Conservation (phyloP, 2,888 invertebrate genomes). For the Drosophila lacicola region DNA sequence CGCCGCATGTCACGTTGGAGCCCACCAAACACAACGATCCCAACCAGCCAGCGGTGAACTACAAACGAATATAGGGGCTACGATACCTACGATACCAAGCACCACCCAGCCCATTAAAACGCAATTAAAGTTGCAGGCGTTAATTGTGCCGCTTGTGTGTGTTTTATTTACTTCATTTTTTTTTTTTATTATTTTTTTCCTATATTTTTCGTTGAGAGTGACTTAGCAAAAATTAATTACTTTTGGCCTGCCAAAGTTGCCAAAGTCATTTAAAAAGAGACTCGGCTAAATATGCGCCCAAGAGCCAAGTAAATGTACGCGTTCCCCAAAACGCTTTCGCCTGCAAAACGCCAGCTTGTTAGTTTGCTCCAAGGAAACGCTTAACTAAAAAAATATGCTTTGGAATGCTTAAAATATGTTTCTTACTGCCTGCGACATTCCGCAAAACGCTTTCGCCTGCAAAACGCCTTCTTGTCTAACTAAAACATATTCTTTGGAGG, state of each 20-base stretch:
- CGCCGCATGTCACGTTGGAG: constrained; percentile 67
- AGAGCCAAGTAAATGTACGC: background rate
- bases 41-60: constrained; percentile 7
- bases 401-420: no score
- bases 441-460: no score
- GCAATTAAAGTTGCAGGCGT: constrained; percentile 73
- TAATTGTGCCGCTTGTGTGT: constrained; percentile 55
- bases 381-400: no score
- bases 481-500: accelerated
- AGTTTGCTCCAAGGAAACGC: no score
- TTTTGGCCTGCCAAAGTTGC: constrained; percentile 43
- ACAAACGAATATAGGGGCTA: constrained; percentile 32
- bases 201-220: constrained; percentile 12
- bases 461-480: background rate
- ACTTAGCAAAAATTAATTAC: constrained; percentile 66
- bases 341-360: background rate
- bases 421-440: no score
- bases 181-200: constrained; percentile 4
- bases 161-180: constrained; percentile 7
- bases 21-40: constrained; percentile 12
- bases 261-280: constrained; percentile 47
- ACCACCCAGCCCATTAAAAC: constrained; percentile 53
- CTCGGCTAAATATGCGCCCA: background rate
- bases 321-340: constrained; percentile 15
- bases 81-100: constrained; percentile 13